Evolutionary conservation across 2,797 vertebrate genomes (phyloP).

Genomic region (Acipenser ruthenus): DNA sequence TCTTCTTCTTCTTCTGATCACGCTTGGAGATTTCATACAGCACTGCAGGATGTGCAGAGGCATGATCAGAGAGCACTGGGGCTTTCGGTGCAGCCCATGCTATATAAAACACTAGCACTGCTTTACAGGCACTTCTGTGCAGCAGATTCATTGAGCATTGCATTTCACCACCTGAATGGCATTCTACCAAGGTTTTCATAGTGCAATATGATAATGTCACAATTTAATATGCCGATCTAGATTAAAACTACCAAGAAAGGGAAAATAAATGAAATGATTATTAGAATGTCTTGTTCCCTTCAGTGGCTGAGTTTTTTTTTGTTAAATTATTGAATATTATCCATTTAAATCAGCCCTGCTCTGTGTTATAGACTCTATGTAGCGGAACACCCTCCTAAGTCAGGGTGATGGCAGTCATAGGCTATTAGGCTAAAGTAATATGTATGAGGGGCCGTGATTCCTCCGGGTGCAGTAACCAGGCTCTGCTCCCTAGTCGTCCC

Average conservation of each 20-base stretch:
- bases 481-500: conserved; percentile 71
- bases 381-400: conserved; percentile 60
- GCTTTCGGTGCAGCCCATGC: too few species aligned
- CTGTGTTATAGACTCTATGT: conserved; percentile 73
- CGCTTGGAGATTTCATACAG: too few species aligned
- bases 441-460: conserved; percentile 74
- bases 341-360: conserved; percentile 79
- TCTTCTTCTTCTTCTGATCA: too few species aligned
- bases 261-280: conserved; percentile 43
- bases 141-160: conserved; percentile 28
- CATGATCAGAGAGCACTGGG: too few species aligned
- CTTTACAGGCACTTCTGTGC: too few species aligned
- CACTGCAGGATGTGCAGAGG: too few species aligned
- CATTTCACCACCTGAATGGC: conserved; percentile 22
- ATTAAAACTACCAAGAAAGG: conserved; percentile 40
- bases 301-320: conserved; percentile 28
- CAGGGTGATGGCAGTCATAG: conserved; percentile 53
- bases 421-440: conserved; percentile 72
- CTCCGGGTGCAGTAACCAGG: conserved; percentile 75
- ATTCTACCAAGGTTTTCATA: conserved; percentile 43
- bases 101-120: too few species aligned
- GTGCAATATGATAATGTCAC: conserved; percentile 52
- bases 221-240: conserved; percentile 48
- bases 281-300: conserved; percentile 24
- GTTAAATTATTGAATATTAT: conserved; percentile 72